Base-by-base conservation (phyloP, 2,888 invertebrate genomes). In the Galerucella nymphaeae region DNA sequence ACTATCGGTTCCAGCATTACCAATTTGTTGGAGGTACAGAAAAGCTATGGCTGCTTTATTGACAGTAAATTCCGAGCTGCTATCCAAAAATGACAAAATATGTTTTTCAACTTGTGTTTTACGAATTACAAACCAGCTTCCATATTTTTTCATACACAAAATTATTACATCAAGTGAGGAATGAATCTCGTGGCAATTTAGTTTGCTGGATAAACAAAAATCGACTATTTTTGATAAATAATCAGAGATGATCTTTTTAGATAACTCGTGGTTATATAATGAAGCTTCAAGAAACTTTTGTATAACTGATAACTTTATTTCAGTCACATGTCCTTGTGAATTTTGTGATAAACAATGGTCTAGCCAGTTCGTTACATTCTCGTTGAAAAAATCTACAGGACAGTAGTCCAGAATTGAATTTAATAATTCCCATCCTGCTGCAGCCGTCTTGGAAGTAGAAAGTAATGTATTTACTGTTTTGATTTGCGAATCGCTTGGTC, bases 171-270 rank as follows among this genome's bases (percentile, higher is more conserved):
- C 58, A 48, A 81, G 61, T 38, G 78, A 78, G 38, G 75, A 70
- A 58, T 71, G 66, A 20, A 71, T 75, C 70, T 79, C 78, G 68
- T 76, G 69, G 2, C 50, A 53, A 63, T 76, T 75, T 5, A 30
- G 69, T 62, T 73, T 64, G 11, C 72, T 67, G 11, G 72, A 70
- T n/a, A 80, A 59, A 71, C 81, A 81, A n/a, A 70, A 74, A 16
- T 80, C 80, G 18, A 80, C 41, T 18, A 81, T 75, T 72, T 79
- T 80, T 14, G 75, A 75, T 38, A 80, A 72, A 58, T 79, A 71
- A 9, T 81, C 80, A 6, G 79, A 74, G 16, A 79, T 58, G 64
- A 81, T 80, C 62, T 74, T 79, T 73, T 80, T 80, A 42, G 73
- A 77, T 67, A 80, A 78, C 14, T 80, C 80, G 64, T 78, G 76